These are phyloP conservation scores for Crocodylus rhombifer DNA, from an alignment of 2,797 vertebrate species.

Conservation along the genomic window DNA sequence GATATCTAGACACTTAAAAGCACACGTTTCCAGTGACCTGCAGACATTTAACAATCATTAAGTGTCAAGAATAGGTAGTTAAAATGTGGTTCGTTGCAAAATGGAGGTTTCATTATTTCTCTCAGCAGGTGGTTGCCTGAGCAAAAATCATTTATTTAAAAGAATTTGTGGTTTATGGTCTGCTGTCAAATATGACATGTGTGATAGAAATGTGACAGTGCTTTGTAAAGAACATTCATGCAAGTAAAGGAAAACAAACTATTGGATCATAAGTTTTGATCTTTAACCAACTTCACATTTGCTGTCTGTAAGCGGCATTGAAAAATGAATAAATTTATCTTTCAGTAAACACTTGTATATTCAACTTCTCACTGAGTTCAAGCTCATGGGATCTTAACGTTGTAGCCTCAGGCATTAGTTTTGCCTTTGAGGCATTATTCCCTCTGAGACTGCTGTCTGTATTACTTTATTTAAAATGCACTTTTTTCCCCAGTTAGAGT, in stretches of 20 bases:
- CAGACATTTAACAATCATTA: constrained; percentile 48
- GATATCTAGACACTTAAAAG: constrained; percentile 65
- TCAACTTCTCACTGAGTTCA: neutral
- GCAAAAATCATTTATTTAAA: constrained; percentile 64
- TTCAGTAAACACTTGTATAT: constrained; percentile 17
- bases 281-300: constrained; percentile 1
- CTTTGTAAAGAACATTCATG: constrained; percentile 47
- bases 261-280: neutral
- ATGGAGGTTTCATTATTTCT: constrained; percentile 67
- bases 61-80: constrained; percentile 60
- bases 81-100: constrained; percentile 65
- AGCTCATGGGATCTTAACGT: neutral
- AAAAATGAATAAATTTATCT: neutral
- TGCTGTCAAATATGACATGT: constrained; percentile 50
- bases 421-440: constrained; percentile 22
- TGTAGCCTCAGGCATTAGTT: neutral
- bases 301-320: neutral
- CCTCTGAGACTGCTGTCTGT: neutral
- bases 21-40: constrained; percentile 54
- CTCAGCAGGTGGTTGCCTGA: constrained; percentile 64
- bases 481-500: neutral
- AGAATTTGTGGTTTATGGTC: constrained; percentile 65
- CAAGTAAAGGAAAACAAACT: constrained; percentile 67
- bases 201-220: constrained; percentile 49
- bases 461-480: neutral